Conservation (phyloP, 2,113 vertebrate genomes). For the Nothocercus nigrocapillus region DNA sequence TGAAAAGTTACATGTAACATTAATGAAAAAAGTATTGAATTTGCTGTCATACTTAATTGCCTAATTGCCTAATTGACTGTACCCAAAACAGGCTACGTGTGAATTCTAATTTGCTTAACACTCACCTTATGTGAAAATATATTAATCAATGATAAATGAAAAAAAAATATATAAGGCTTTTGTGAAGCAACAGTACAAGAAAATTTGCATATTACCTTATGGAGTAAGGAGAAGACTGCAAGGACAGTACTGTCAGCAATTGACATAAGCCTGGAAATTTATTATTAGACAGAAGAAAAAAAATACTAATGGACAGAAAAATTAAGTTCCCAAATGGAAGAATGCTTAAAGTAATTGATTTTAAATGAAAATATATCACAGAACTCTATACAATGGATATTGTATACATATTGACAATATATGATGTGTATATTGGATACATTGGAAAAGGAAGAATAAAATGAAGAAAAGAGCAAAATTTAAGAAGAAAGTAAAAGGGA, state of each 20-base stretch:
- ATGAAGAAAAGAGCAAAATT: not conserved
- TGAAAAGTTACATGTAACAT: not conserved
- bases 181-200: not conserved
- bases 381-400: not conserved
- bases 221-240: not conserved
- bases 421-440: not conserved
- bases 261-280: not conserved
- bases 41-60: not conserved
- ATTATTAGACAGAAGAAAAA: not conserved
- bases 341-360: not conserved
- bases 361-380: not conserved
- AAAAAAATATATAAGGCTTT: not conserved
- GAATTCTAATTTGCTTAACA: not conserved
- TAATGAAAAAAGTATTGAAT: no score
- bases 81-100: not conserved
- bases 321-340: not conserved
- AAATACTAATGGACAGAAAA: not conserved
- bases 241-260: not conserved
- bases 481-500: not conserved
- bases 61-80: not conserved
- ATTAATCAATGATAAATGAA: not conserved
- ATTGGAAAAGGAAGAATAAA: not conserved
- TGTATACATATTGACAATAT: not conserved
- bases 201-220: not conserved
- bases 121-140: not conserved